Base-by-base conservation (phyloP, 2,888 invertebrate species). In the Gastracanthus pulcherrimus region DNA sequence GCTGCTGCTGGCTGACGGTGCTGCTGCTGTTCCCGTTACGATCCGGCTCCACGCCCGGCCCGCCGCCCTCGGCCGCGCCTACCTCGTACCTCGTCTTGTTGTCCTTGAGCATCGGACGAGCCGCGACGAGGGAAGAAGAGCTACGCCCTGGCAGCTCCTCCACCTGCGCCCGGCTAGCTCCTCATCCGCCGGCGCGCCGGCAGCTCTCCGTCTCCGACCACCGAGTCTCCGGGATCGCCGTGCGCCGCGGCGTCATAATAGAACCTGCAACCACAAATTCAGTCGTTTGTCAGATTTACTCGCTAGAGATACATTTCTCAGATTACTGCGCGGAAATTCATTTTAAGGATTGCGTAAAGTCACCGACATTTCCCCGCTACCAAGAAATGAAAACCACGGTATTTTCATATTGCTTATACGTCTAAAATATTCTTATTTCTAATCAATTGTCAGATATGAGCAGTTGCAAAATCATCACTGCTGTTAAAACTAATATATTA, bases 101-200 rank as follows among this genome's bases (percentile, higher is more conserved):
- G 86, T 90, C 91, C 88, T 87, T 90, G 86, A 91, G 89, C 91
- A 91, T 91, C 88, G 88, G 88, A 87, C 84, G 84, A 66, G 76
- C 76, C 81, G 64, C 72, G 81, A 82, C 76, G 81, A 82, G 79
- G 80, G 74, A 72, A 66, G 82, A 71, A 80, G 82, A 82, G 82
- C 82, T 38, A 66, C 80, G 70, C 84, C 84, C 85, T 82, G 84
- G 85, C 85, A 84, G 85, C 85, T 85, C 76, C 77, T 83, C 84
- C 78, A 45, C 76, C 81, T 83, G 80, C 84, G 80, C 84, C 83
- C 83, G 84, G 74, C 72, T 67, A 62, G 41, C 62, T 64, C 82
- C 87, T 88, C 88, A 88, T 88, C 89, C 89, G 87, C 87, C 87
- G 86, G 87, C 86, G 83, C 67, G 16, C 26, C 55, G 75, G 23